These are phyloP conservation scores for Halesus radiatus DNA, from an alignment of 1,140 invertebrate species.

Conservation along the genomic window DNA sequence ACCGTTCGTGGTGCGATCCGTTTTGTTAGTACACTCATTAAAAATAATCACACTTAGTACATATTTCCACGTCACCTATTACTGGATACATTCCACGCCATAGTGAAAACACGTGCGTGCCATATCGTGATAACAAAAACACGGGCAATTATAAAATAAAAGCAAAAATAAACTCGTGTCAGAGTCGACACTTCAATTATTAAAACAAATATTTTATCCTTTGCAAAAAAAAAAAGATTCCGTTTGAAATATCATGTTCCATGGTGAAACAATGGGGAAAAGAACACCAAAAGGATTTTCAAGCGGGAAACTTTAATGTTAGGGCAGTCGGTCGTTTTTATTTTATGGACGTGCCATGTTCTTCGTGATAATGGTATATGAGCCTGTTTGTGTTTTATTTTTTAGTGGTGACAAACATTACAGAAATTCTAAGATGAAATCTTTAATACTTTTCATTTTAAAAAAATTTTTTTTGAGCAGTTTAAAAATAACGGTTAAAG, in stretches of 20 bases:
- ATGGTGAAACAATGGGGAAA: background rate
- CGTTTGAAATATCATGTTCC: slow-evolving; percentile 26
- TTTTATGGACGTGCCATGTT: too few species aligned
- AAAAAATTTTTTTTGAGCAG: too few species aligned
- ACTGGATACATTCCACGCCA: slow-evolving; percentile 13
- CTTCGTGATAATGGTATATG: too few species aligned
- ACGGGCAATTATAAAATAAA: slow-evolving; percentile 44
- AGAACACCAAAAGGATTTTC: background rate
- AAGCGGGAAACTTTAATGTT: too few species aligned
- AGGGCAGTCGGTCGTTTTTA: too few species aligned
- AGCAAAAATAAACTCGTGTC: slow-evolving; percentile 45
- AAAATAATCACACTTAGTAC: slow-evolving; percentile 39
- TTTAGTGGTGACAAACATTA: too few species aligned
- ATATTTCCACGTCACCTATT: slow-evolving; percentile 31
- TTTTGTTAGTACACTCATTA: slow-evolving; percentile 29
- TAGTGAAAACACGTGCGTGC: slow-evolving; percentile 32
- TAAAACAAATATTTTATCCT: slow-evolving; percentile 37
- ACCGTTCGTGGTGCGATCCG: slow-evolving; percentile 30
- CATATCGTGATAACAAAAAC: slow-evolving; percentile 38
- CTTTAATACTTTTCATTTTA: too few species aligned
- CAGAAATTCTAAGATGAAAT: too few species aligned
- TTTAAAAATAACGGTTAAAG: too few species aligned
- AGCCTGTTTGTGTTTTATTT: too few species aligned
- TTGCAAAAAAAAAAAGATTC: slow-evolving; percentile 17
- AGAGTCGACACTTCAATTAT: slow-evolving; percentile 47